These are phyloP conservation scores for Oeneis ivallda DNA, from an alignment of 2,888 invertebrate species.

Conservation along the genomic window DNA sequence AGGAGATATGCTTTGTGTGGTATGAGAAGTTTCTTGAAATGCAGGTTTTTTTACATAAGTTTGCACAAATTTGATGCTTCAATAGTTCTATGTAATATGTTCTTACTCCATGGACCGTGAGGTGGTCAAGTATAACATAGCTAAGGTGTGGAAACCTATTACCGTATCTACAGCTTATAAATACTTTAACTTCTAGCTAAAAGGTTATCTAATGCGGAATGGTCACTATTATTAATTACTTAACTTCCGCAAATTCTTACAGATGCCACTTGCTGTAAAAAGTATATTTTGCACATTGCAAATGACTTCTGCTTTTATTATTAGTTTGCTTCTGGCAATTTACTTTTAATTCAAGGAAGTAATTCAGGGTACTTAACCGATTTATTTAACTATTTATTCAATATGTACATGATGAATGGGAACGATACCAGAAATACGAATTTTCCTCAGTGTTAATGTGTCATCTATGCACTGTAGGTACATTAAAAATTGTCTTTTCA, in stretches of 20 bases:
- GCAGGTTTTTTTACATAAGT: slow-evolving; percentile 6
- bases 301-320: too few relatives aligned
- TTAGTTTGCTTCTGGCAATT: too few relatives aligned
- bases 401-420: not conserved
- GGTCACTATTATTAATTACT: too few relatives aligned
- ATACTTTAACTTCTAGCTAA: not conserved
- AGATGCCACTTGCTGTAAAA: too few relatives aligned
- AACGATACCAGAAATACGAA: slow-evolving; percentile 7
- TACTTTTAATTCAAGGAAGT: too few relatives aligned
- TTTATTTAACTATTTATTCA: too few relatives aligned
- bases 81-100: slow-evolving; percentile 4
- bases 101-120: not conserved
- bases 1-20: not conserved
- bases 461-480: slow-evolving; percentile 19
- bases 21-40: slow-evolving; percentile 5
- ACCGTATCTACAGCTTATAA: not conserved
- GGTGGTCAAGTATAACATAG: slow-evolving; percentile 1
- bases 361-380: too few relatives aligned
- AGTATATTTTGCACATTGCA: too few relatives aligned
- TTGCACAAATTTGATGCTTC: slow-evolving; percentile 17
- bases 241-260: too few relatives aligned
- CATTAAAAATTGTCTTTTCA: slow-evolving; percentile 1
- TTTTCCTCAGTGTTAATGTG: slow-evolving; percentile 18
- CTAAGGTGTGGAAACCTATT: not conserved
- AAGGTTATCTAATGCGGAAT: not conserved